Base-by-base conservation (phyloP, 2,113 vertebrate species). In the Aspiorhynchus laticeps region DNA sequence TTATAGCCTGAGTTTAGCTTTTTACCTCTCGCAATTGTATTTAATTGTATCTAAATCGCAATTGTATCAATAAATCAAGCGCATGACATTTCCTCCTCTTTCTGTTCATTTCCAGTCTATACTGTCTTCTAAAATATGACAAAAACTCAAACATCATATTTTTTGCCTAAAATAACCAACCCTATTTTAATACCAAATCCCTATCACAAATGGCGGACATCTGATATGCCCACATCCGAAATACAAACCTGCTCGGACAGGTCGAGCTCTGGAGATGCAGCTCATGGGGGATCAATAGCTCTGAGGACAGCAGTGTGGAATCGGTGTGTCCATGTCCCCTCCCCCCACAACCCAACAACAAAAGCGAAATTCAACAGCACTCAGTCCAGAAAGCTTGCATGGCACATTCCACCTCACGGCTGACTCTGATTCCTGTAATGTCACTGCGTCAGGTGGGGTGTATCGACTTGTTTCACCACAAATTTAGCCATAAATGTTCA, bases 221-320 rank as follows among this genome's bases (percentile, higher is more conserved):
- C 28, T n/a, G 28, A 83, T 71, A 48, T 6, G 36, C 19, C 43
- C 15, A 76, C n/a, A 79, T 73, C 80, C 65, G 33, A 80, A 73
- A 71, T 21, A 28, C 19, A 56, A 24, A 73, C 82, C 75, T 28
- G 28, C 43, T 33, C 48, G 36, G 28, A 85, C 33, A 79, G 36
- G 56, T 56, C 26, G 38, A 82, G 61, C 56, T 61, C 36, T 38
- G 6, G 59, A 75, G 63, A 78, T 31, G 38, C 31, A 6, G 36
- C 88, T 87, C 12, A 63, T 48, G 75, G 74, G 56, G 26, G 82
- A 89, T 87, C 86, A 79, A 89, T 89, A 89, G 77, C 77, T 76
- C 41, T 76, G 8, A 85, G 81, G 61, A 65, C 10, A 1, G 53
- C 63, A 38, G 21, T 48, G 75, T 51, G 41, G 46, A 46, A 31